Conservation (phyloP, 2,113 vertebrate species). For the Alouatta palliata region DNA sequence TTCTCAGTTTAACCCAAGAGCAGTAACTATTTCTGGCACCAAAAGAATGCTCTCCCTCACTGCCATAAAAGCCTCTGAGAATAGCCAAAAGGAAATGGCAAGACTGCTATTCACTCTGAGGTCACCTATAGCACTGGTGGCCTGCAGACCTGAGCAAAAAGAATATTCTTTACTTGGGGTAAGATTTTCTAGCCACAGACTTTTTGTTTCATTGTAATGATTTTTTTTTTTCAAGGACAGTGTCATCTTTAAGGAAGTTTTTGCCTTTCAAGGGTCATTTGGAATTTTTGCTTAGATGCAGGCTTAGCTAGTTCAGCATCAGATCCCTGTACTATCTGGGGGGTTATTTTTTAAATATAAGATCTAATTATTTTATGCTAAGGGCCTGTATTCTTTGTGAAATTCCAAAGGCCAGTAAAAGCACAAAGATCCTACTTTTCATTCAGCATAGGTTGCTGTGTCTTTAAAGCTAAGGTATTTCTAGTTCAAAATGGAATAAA, state of each 20-base stretch:
- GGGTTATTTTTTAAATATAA: neutral
- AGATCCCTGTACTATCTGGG: neutral
- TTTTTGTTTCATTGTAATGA: constrained; percentile 4
- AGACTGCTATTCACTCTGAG: neutral
- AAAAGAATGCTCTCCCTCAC: constrained; percentile 25
- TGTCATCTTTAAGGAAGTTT: neutral
- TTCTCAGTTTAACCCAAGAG: constrained; percentile 34
- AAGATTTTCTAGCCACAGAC: neutral
- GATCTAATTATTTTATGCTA: neutral
- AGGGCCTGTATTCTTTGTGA: neutral
- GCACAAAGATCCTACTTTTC: neutral
- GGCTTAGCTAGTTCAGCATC: neutral
- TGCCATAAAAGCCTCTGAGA: neutral
- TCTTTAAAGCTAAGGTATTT: neutral
- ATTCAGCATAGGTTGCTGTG: neutral
- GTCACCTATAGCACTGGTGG: neutral
- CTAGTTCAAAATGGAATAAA: neutral
- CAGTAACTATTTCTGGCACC: constrained; percentile 43
- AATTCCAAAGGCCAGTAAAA: neutral
- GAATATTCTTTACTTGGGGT: neutral
- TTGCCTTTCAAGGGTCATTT: neutral
- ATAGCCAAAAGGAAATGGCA: neutral
- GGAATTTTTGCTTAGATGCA: constrained; percentile 27
- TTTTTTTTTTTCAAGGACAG: constrained; percentile 49
- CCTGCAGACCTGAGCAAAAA: neutral